phyloP scores from a whole-genome alignment of 2,797 vertebrate species.

The Mormyrus hasselquistii region DNA sequence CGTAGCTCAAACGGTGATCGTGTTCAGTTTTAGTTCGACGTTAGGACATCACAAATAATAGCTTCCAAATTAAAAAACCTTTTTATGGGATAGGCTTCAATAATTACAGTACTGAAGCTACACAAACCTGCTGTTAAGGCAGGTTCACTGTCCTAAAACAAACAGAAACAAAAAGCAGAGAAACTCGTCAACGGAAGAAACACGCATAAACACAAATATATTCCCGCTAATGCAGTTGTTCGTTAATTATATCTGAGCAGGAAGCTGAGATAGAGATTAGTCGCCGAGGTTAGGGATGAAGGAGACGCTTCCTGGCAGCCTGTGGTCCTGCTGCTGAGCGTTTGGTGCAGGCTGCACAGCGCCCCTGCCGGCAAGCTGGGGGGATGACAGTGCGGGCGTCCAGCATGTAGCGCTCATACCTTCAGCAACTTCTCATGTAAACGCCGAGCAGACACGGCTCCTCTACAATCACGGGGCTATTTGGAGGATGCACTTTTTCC shows the following conservation, averaged over 20 bases:
- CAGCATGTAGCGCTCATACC: not conserved
- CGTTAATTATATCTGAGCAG: not conserved
- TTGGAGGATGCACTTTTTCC: not conserved
- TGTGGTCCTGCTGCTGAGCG: not conserved
- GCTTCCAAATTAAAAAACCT: not conserved
- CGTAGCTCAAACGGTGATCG: not conserved
- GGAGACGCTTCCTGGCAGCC: not conserved
- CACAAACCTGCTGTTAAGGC: not conserved
- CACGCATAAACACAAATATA: not conserved
- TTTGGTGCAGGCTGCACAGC: conserved; percentile 31
- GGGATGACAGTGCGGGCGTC: conserved; percentile 6
- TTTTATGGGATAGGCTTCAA: not conserved
- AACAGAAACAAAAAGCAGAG: not conserved
- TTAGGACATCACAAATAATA: not conserved
- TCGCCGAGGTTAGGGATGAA: not conserved
- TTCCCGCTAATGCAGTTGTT: not conserved
- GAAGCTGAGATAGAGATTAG: not conserved
- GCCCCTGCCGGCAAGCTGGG: conserved; percentile 29
- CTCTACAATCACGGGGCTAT: conserved; percentile 2
- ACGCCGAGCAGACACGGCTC: not conserved
- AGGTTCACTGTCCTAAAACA: not conserved
- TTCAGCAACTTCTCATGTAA: not conserved
- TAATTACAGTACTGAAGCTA: not conserved
- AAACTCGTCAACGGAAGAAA: not conserved
- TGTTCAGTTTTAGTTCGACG: not conserved